Percentiles rank a stretch among this genome's conserved stretches.
phyloP scores from a whole-genome alignment of 2,888 invertebrate genomes.

The Lithosia quadra region DNA sequence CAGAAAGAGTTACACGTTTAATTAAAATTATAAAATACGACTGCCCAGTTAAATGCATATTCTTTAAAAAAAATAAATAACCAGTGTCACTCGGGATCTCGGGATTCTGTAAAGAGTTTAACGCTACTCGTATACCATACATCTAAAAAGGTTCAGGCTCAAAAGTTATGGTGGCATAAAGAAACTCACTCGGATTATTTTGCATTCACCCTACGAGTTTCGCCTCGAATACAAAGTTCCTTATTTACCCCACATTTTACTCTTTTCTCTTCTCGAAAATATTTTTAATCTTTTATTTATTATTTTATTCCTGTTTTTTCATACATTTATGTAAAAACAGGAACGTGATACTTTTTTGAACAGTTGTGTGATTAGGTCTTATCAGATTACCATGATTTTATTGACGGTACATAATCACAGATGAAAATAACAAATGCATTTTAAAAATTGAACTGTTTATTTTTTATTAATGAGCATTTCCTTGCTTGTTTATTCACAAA shows the following conservation, averaged over 20 bases:
- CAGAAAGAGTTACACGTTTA: too few species aligned
- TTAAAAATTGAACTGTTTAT: background rate
- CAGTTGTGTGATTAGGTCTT: background rate
- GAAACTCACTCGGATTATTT: background rate
- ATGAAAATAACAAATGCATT: background rate
- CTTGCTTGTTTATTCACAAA: constrained; percentile 10
- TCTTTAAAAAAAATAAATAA: too few species aligned
- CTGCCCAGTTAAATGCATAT: too few species aligned
- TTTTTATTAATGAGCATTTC: background rate
- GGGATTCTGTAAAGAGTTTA: background rate
- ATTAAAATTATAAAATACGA: too few species aligned
- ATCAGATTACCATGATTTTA: background rate
- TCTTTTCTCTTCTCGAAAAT: background rate
- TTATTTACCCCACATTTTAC: background rate
- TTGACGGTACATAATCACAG: background rate
- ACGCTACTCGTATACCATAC: background rate
- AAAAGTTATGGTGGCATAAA: background rate
- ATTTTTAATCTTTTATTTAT: background rate
- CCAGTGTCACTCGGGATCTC: background rate
- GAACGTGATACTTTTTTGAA: background rate
- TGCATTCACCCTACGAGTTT: background rate
- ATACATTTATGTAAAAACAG: background rate
- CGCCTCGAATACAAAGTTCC: background rate
- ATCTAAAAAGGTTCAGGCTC: background rate
- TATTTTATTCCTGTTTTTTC: background rate